phyloP scores from a whole-genome alignment of 2,113 vertebrate species.

The Microtus montanus region DNA sequence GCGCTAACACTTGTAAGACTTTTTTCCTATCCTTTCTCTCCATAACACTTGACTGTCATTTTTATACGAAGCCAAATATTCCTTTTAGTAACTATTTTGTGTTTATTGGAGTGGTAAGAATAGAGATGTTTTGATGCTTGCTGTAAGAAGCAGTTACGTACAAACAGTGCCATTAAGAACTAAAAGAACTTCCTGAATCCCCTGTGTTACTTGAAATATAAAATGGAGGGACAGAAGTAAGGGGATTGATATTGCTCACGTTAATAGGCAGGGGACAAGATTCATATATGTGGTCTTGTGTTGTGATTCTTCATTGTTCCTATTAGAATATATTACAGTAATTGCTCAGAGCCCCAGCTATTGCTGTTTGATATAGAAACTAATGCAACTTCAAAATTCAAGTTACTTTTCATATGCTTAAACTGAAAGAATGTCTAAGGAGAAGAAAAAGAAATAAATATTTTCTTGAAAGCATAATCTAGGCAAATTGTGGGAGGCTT shows the following conservation, averaged over 20 bases:
- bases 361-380: background rate
- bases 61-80: background rate
- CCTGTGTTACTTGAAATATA: background rate
- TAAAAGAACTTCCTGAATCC: background rate
- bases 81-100: background rate
- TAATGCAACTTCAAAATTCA: conserved; percentile 16
- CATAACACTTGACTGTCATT: too few species aligned
- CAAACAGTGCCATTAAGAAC: background rate
- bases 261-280: background rate
- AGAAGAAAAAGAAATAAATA: background rate
- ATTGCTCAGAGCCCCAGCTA: background rate
- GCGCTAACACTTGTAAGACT: background rate
- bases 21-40: background rate
- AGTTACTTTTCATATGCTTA: background rate
- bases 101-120: background rate
- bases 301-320: background rate
- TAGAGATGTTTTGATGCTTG: background rate
- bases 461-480: background rate
- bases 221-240: background rate
- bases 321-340: background rate
- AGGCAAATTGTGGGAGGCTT: background rate
- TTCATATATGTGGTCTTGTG: background rate
- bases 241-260: background rate
- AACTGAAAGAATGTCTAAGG: background rate
- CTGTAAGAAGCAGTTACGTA: background rate